These are phyloP conservation scores for Lates japonicus DNA, from an alignment of 2,797 vertebrate species.

Conservation along the genomic window DNA sequence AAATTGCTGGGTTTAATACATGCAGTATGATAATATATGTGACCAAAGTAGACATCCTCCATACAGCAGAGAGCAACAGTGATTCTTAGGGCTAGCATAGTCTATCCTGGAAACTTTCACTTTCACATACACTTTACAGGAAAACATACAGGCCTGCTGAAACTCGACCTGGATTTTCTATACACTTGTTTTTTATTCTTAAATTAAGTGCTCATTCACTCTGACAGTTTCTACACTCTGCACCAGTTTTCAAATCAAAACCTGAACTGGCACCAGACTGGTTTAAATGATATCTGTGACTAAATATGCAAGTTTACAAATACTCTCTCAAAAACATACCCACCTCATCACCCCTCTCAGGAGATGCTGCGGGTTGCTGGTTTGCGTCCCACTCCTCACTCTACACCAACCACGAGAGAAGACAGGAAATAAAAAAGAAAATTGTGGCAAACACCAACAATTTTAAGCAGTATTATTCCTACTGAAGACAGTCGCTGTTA, in stretches of 20 bases:
- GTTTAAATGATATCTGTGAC: not conserved
- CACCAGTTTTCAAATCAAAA: not conserved
- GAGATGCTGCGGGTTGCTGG: not conserved
- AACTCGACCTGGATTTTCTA: not conserved
- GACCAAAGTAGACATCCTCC: not conserved
- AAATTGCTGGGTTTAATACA: no score
- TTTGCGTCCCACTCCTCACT: no score
- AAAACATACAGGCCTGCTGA: not conserved
- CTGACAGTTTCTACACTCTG: no score
- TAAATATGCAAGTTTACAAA: no score
- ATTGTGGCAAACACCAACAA: not conserved
- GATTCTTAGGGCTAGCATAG: no score
- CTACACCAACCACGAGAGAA: no score
- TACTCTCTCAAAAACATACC: no score
- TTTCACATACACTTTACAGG: slow-evolving; percentile 11
- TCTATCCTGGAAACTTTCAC: slow-evolving; percentile 15
- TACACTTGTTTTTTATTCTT: not conserved
- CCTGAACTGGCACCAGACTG: not conserved
- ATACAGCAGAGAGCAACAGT: no score
- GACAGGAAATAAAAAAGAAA: not conserved
- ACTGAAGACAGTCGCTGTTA: no score
- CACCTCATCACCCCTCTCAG: not conserved
- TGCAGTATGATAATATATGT: no score
- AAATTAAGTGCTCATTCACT: no score
- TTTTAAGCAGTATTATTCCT: not conserved